These are phyloP conservation scores for Anguilla japonica DNA, from an alignment of 2,113 vertebrate genomes.

Conservation along the genomic window DNA sequence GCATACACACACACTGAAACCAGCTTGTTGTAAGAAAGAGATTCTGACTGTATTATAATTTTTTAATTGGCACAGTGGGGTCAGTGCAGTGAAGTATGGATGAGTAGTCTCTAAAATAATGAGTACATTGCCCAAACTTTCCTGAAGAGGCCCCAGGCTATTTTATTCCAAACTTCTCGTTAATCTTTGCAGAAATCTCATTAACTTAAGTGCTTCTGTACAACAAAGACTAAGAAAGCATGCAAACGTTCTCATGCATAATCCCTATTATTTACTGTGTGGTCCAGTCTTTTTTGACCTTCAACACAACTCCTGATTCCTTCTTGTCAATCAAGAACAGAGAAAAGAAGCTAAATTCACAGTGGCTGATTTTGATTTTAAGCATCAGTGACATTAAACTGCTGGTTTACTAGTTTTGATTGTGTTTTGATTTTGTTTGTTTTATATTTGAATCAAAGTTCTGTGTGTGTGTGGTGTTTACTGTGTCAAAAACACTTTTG, in stretches of 20 bases:
- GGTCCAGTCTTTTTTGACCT: background rate
- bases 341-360: background rate
- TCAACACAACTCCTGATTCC: background rate
- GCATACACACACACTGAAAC: constrained; percentile 36
- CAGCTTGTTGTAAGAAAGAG: constrained; percentile 29
- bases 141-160: constrained; percentile 23
- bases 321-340: background rate
- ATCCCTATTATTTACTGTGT: constrained; percentile 22
- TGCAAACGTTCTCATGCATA: constrained; percentile 49
- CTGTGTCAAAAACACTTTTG: background rate
- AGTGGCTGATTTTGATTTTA: background rate
- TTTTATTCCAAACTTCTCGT: constrained; percentile 27
- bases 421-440: background rate
- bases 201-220: constrained; percentile 49
- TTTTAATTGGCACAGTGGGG: constrained; percentile 31
- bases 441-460: background rate
- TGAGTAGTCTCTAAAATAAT: constrained; percentile 42
- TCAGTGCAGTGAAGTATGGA: constrained; percentile 27
- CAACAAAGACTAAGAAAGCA: constrained; percentile 35
- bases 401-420: too few relatives aligned
- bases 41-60: constrained; percentile 22
- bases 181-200: constrained; percentile 54
- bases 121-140: constrained; percentile 23
- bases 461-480: background rate
- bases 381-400: too few relatives aligned